phyloP scores from a whole-genome alignment of 2,113 vertebrate species.

The Lampris megalopsis region DNA sequence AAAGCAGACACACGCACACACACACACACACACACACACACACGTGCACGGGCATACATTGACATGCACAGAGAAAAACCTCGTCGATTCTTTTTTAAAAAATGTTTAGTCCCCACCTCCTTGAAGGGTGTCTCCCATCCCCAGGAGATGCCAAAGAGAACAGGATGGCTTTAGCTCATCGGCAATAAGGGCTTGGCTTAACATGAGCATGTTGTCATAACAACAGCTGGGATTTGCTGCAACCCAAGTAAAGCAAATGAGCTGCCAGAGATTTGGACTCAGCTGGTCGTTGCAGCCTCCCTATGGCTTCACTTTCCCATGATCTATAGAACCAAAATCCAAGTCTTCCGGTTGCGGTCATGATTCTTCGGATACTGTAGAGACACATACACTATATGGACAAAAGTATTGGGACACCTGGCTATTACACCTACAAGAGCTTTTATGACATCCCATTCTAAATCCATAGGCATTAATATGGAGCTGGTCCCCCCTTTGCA shows the following conservation, averaged over 20 bases:
- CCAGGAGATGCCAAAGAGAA: conserved; percentile 61
- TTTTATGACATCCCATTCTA: too few species aligned
- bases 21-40: not conserved
- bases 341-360: conserved; percentile 27
- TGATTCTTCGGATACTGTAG: conserved; percentile 41
- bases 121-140: conserved; percentile 64
- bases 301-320: conserved; percentile 45
- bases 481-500: too few species aligned
- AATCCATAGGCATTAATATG: too few species aligned
- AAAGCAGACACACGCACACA: not conserved
- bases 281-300: conserved; percentile 57
- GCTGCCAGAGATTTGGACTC: conserved; percentile 67
- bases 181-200: conserved; percentile 66
- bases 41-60: conserved; percentile 28
- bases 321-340: conserved; percentile 36
- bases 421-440: too few species aligned
- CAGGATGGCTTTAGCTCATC: conserved; percentile 68
- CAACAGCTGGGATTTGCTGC: conserved; percentile 73
- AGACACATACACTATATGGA: conserved; percentile 25
- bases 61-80: conserved; percentile 13
- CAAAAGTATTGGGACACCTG: too few species aligned
- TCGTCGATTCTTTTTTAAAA: conserved; percentile 28
- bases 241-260: conserved; percentile 61
- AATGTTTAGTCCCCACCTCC: conserved; percentile 48
- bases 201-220: conserved; percentile 76